A percentile compares a stretch with the other conserved stretches of the same genome.
phyloP scores from a whole-genome alignment of 1,140 invertebrate genomes.

The Scaptomyza pallida region DNA sequence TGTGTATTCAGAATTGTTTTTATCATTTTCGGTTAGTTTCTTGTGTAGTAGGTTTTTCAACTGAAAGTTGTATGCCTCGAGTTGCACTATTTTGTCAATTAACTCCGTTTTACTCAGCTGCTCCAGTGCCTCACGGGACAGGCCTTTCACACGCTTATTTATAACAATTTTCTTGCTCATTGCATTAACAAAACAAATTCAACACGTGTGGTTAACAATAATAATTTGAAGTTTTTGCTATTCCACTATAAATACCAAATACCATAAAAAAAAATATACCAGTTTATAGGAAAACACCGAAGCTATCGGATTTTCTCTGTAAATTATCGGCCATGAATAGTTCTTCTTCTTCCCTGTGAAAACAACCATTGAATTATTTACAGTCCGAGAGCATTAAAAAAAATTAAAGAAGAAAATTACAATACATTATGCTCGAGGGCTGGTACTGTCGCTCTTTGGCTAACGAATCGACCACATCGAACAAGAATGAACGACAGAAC shows the following conservation, averaged over 20 bases:
- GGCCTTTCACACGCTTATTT: constrained; percentile 66
- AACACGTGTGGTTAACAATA: constrained; percentile 19
- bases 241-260: too few relatives aligned
- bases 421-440: constrained; percentile 91
- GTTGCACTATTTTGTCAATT: constrained; percentile 86
- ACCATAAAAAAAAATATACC: not conserved
- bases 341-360: not conserved
- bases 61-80: constrained; percentile 87
- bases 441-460: constrained; percentile 92
- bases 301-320: not conserved
- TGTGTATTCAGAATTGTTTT: constrained; percentile 50
- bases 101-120: constrained; percentile 84
- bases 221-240: too few relatives aligned
- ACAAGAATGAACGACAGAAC: constrained; percentile 56
- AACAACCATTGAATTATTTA: too few relatives aligned
- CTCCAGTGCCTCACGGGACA: constrained; percentile 49
- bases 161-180: constrained; percentile 68
- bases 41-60: constrained; percentile 87
- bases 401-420: too few relatives aligned
- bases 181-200: constrained; percentile 27
- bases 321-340: not conserved
- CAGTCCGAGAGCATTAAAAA: too few relatives aligned
- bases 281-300: too few relatives aligned
- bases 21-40: constrained; percentile 72
- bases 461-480: constrained; percentile 87